phyloP scores from a whole-genome alignment of 2,888 invertebrate genomes.

The Aleiodes alternator region DNA sequence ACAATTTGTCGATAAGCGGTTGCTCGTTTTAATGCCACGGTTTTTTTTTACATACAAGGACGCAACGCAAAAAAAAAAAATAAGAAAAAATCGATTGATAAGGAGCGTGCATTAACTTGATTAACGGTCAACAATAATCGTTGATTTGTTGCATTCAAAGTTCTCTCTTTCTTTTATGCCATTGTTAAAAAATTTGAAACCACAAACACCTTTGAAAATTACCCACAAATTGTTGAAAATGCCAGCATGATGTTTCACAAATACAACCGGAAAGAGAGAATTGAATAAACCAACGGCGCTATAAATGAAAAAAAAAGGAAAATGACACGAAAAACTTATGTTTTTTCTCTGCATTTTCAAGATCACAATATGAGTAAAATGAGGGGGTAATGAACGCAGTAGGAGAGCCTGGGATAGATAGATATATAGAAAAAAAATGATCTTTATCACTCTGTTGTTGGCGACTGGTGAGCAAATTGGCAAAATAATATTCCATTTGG shows the following conservation, averaged over 20 bases:
- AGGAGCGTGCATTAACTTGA: background rate
- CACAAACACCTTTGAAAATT: background rate
- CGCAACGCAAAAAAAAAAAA: background rate
- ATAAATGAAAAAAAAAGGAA: too few relatives aligned
- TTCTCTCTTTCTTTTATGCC: background rate
- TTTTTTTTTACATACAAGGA: slow-evolving; percentile 7
- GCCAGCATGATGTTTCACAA: too few relatives aligned
- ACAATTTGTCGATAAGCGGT: background rate
- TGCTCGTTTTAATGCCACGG: background rate
- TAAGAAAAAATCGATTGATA: slow-evolving; percentile 1
- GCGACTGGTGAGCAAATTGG: slow-evolving; percentile 11
- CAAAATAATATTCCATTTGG: slow-evolving; percentile 18
- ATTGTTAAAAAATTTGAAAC: slow-evolving; percentile 9
- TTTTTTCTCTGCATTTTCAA: background rate
- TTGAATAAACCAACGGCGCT: too few relatives aligned
- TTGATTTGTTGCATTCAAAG: slow-evolving; percentile 19
- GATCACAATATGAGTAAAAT: background rate
- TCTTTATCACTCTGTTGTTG: slow-evolving; percentile 27
- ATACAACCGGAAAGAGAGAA: too few relatives aligned
- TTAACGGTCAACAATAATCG: slow-evolving; percentile 24
- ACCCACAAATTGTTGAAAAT: background rate
- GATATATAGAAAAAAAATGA: background rate
- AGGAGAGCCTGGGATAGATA: too few relatives aligned
- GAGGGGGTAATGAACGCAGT: background rate
- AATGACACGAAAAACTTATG: too few relatives aligned